Evolutionary conservation across 1,140 invertebrate species (phyloP), one percentile per base, ranked within the genome.

Genomic region (Drosophila hydei): DNA sequence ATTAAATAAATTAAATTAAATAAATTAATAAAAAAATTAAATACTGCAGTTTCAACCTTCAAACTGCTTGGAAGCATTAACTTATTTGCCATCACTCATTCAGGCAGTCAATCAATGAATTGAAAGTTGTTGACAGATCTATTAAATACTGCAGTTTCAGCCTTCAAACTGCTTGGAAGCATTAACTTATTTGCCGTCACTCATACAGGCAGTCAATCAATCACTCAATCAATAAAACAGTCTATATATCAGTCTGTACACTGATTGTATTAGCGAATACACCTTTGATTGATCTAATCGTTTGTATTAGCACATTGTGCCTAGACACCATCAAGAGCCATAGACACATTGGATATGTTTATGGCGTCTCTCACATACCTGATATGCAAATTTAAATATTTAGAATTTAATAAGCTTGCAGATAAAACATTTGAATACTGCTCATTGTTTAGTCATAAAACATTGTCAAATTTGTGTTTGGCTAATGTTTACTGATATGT

Each of bases 121-220:
- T 19, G 43, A 45, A 45, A 45, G 18, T 21, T 45, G 19, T 45
- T 45, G 43, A 45, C 19, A 19, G 43, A 45, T 45, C 43, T 45
- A 45, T 45, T 45, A 45, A 45, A 45, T 6, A 33, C 30, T 33
- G 30, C 38, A 42, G 5, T 42, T 14, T n/a, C 43, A 11, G 18
- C 43, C 43, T 42, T 42, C 38, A 16, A 40, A 14, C 4, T 4
- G 38, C 8, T 30, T 30, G 27, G 8, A 3, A 30, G 27, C 27
- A 30, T 30, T 30, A 9, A 11, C 8, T 11, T 33, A 11, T 33
- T 33, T 33, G 30, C 30, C 30, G 2, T 30, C 38, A 14, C 3
- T 40, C 38, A 40, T 4, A 14, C 38, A 40, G 38, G 3, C n/a
- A 40, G n/a, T 40, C n/a, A 40, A 16, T 40, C 38, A 40, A 40